Percentiles rank a stretch among this genome's conserved stretches.
phyloP scores from a whole-genome alignment of 2,113 vertebrate genomes.

The Delphinus delphis region DNA sequence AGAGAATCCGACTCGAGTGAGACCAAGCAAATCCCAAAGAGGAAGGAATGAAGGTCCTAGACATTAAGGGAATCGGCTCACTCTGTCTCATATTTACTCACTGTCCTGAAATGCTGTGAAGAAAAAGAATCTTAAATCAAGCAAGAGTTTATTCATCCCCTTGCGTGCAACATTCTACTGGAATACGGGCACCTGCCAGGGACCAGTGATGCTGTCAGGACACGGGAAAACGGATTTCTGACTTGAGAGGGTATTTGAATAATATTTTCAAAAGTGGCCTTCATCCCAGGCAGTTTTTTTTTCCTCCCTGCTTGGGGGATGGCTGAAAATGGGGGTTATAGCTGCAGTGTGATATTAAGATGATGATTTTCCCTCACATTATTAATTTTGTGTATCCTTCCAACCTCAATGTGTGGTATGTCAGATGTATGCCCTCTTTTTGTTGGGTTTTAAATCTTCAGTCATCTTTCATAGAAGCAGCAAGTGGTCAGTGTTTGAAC shows the following conservation, averaged over 20 bases:
- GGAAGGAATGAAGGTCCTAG: constrained; percentile 72
- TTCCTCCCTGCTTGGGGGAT: background rate
- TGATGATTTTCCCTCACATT: background rate
- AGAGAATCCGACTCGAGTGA: constrained; percentile 73
- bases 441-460: background rate
- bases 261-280: constrained; percentile 5
- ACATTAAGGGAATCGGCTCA: constrained; percentile 84
- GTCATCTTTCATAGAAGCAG: constrained; percentile 19
- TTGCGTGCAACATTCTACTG: constrained; percentile 75
- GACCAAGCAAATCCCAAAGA: constrained; percentile 77
- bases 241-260: constrained; percentile 48
- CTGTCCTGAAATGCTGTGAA: constrained; percentile 81
- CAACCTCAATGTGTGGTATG: background rate
- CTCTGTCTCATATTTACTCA: constrained; percentile 78
- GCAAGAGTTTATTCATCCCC: constrained; percentile 82
- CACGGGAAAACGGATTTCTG: constrained; percentile 64
- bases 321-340: background rate
- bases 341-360: background rate
- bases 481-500: constrained; percentile 67
- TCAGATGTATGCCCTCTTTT: background rate
- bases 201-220: constrained; percentile 75
- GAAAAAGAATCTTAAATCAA: constrained; percentile 78
- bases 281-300: background rate
- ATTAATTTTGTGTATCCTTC: background rate
- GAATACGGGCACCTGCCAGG: constrained; percentile 77